Base-by-base conservation (phyloP, 1,140 invertebrate genomes). In the Limonius californicus region DNA sequence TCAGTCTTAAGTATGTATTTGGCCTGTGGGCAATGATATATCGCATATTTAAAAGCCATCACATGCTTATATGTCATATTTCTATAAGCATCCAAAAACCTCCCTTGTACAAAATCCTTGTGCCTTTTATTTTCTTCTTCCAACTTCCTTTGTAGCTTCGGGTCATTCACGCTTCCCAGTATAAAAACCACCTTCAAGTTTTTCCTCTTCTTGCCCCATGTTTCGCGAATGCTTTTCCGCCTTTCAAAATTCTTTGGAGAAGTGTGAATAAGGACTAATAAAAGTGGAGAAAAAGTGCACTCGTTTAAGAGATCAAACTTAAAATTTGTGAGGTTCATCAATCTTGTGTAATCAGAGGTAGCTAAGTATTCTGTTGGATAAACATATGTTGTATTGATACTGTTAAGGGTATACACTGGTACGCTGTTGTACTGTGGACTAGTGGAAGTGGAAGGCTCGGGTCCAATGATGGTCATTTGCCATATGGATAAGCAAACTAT, bases 61-160 rank as follows among this genome's bases (percentile, higher is more conserved):
- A 90, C 85, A 76, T 92, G 90, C 76, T 95, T 95, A 70, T 92
- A 91, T 1, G 91, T 93, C 76, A 95, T 83, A 77, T 94, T 95
- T 63, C 86, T 82, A 72, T 94, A 95, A 23, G 81, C 81, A 78
- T 94, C 92, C 7, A 81, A 59, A 74, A 93, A 94, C 67, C 84
- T 86, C 19, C 89, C 90, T 56, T 92, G 89, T 19, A 94, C 82
- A 57, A 94, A 81, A 72, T 95, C 92, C 15, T 80, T 77, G 69
- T 86, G 83, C 0, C 67, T 67, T 1, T 70, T 69, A 67, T 83
- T 83, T 74, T 95, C 92, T 42, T 79, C 68, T 12, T 81, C 69
- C 1, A 93, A 67, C 11, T 70, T 68, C 0, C 72, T 61, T 65
- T 87, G 82, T 30, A 76, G 63, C 2, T 63, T 61, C 0, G 58